Base-by-base conservation (phyloP, 2,113 vertebrate species). In the Rhinichthys klamathensis region DNA sequence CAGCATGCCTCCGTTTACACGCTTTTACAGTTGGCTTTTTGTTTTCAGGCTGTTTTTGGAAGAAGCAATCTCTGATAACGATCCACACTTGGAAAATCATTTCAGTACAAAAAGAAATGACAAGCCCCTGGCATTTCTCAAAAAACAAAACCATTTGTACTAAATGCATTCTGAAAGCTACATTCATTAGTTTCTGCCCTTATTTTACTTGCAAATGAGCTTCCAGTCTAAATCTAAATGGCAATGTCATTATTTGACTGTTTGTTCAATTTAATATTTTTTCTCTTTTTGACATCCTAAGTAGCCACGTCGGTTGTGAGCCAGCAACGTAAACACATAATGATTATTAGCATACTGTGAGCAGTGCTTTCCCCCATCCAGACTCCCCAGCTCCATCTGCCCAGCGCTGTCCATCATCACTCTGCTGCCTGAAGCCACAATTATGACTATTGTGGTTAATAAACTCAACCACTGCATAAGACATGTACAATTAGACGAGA, bases 371-470 rank as follows among this genome's bases (percentile, higher is more conserved):
- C 13, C 6, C 35, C 27, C 56, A 3, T 72, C 21, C 3, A 41
- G 74, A 70, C 46, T 85, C 32, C 49, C 61, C 61, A 80, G 16
- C 61, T 79, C 63, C 82, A 80, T 80, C 51, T 72, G 76, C 69
- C 77, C 65, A 72, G 56, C 25, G 35, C 63, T 80, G 84, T 49
- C 85, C 89, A 88, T 90, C 89, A 90, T 91, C 92, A 91, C 89
- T 49, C 84, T 61, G 49, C 10, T 85, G 91, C 93, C 91, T 3
- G 18, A 75, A 90, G 92, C 90, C 86, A 92, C 91, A 92, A 92
- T 93, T 93, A 94, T 88, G 89, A 91, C 87, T 89, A 89, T 88
- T 92, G 91, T 92, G 90, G 90, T 87, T 91, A 84, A 91, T 91
- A 88, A 89, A 90, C 91, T 92, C 89, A 89, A 86, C 87, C 60